Conservation (phyloP, 2,113 vertebrate species). For the Vimba vimba region DNA sequence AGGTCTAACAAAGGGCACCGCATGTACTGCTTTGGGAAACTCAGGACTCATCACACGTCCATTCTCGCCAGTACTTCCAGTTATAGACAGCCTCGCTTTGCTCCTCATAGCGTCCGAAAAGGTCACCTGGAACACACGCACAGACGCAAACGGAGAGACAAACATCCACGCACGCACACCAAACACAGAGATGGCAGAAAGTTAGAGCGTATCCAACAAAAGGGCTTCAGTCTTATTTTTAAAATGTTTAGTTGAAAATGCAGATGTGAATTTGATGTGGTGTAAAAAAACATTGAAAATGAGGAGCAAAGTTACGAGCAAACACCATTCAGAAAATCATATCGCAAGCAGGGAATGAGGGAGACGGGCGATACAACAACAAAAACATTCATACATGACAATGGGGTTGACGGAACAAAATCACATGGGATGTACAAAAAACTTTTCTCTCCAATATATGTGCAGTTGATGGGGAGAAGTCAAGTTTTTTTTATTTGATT, state of each 20-base stretch:
- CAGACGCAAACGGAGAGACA: conserved; percentile 41
- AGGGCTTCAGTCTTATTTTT: conserved; percentile 53
- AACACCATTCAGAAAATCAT: conserved; percentile 12
- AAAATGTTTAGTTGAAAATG: conserved; percentile 60
- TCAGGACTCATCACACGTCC: conserved; percentile 97
- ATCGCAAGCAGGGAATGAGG: conserved; percentile 52
- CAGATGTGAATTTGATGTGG: conserved; percentile 68
- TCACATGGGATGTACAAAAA: conserved; percentile 61
- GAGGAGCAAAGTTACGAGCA: conserved; percentile 17
- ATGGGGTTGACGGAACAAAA: conserved; percentile 60
- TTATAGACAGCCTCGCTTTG: conserved; percentile 97
- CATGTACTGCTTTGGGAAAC: conserved; percentile 99
- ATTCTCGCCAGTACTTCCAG: conserved; percentile 98
- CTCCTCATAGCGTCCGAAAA: conserved; percentile 93
- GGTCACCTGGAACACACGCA: conserved; percentile 85
- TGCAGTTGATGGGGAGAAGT: conserved; percentile 23
- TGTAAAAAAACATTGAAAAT: conserved; percentile 32
- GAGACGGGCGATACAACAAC: conserved; percentile 34
- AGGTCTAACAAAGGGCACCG: conserved; percentile 94
- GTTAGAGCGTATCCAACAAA: conserved; percentile 57
- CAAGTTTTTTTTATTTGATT: conserved; percentile 37
- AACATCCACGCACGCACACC: conserved; percentile 56
- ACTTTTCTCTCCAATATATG: conserved; percentile 56
- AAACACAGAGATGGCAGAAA: conserved; percentile 59
- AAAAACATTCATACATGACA: conserved; percentile 74